These are phyloP conservation scores for Dynastes grantii DNA, from an alignment of 2,888 invertebrate genomes.

Conservation along the genomic window DNA sequence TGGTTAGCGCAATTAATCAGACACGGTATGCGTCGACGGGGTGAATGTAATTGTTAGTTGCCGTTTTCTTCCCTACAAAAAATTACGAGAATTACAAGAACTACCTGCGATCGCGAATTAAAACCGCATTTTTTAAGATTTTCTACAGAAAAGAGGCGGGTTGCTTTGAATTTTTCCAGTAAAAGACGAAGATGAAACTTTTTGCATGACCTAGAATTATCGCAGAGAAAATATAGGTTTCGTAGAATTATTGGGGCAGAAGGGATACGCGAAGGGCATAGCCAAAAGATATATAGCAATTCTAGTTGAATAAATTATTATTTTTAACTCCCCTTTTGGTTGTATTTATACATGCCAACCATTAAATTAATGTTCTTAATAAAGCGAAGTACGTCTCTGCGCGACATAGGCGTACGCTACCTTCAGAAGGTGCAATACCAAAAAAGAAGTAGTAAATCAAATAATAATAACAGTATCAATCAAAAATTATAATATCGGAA, in stretches of 20 bases:
- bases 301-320: background rate
- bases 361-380: too few species aligned
- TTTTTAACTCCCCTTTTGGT: too few species aligned
- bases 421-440: too few species aligned
- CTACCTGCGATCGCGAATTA: background rate
- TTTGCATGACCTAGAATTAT: background rate
- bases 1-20: constrained; percentile 9
- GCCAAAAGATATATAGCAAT: background rate
- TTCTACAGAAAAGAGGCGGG: background rate
- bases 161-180: background rate
- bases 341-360: too few species aligned
- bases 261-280: background rate
- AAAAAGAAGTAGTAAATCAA: too few species aligned
- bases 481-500: too few species aligned
- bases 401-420: too few species aligned
- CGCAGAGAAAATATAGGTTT: background rate
- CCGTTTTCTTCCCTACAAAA: background rate
- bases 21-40: background rate
- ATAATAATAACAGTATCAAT: too few species aligned
- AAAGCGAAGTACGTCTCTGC: too few species aligned
- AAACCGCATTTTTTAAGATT: background rate
- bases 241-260: background rate
- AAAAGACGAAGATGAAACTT: background rate
- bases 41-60: constrained; percentile 14
- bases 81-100: background rate